Evolutionary conservation across 2,113 vertebrate genomes (phyloP), one percentile per base, ranked within the genome.

Genomic region (Coregonus clupeaformis): DNA sequence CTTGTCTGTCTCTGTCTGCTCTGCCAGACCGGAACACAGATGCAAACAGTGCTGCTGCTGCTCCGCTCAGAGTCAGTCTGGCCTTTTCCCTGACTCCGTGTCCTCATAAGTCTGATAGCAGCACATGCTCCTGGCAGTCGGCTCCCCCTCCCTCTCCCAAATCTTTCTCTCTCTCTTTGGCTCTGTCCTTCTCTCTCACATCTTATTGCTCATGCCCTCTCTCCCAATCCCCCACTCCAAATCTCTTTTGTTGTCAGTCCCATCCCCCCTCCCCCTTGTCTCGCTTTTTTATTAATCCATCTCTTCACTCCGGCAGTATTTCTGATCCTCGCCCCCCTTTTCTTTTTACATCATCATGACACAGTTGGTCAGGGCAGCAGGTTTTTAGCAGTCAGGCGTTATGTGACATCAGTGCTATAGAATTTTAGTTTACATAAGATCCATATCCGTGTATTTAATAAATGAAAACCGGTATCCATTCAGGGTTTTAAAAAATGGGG

Each of bases 1-100:
- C 69, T 64, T 14, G 68, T 84, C 73, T 60, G 68, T 84, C 73
- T 57, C 24, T n/a, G 42, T 71, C 78, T 83, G 71, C 42, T 18
- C 24, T 24, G 47, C 69, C 78, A 68, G 77, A 82, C 71, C 11
- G 36, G 12, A 60, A 72, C 57, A 6, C 30, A 69, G 30, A 68
- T 71, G 1, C 13, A 32, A 69, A 42, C 36, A 42, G 36, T 42
- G 68, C 1, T 63, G 66, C 32, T 36, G 7, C 18, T 30, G 16
- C 42, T 32, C 36, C 4, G 16, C 20, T 68, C 67, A 6, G 66
- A 42, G n/a, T n/a, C 68, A 47, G 52, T 36, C 71, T 42, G 57
- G 12, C 32, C 30, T 45, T 9, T 7, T 68, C 36, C 67, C 36
- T 68, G 67, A 68, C 32, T 24, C 32, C 47, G 24, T 68, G 67